Percentiles rank a stretch among this genome's conserved stretches.
These are phyloP conservation scores for Elgaria multicarinata DNA, from an alignment of 2,113 vertebrate genomes.

Conservation along the genomic window DNA sequence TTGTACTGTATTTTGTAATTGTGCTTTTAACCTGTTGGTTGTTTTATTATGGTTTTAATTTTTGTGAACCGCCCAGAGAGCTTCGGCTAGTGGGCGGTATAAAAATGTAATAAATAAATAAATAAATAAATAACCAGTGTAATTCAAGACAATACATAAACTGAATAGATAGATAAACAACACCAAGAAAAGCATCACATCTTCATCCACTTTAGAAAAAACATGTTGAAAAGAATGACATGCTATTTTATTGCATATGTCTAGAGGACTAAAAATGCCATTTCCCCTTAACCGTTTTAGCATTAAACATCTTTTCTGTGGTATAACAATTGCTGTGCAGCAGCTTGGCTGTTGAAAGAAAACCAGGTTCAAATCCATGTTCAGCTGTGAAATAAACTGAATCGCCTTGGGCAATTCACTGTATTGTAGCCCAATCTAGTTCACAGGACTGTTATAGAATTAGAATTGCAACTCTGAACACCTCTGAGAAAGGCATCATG, in stretches of 20 bases:
- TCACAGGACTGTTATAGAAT: neutral
- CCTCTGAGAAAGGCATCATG: neutral
- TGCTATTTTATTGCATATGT: neutral
- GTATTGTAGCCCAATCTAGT: neutral
- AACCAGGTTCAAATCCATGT: neutral
- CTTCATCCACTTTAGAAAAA: neutral
- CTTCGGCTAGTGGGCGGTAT: too few relatives aligned
- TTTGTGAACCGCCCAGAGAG: too few relatives aligned
- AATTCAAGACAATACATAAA: neutral
- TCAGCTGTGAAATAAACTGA: neutral
- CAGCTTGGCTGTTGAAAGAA: neutral
- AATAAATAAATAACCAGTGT: too few relatives aligned
- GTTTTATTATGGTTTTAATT: too few relatives aligned
- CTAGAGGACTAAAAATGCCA: conserved; percentile 35
- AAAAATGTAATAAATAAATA: too few relatives aligned
- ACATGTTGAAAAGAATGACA: neutral
- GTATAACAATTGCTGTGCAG: neutral
- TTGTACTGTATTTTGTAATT: too few relatives aligned
- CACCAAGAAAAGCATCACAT: neutral
- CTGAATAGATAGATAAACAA: neutral
- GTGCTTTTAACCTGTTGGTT: too few relatives aligned
- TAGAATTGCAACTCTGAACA: neutral
- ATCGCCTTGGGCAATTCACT: neutral
- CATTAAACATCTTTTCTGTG: conserved; percentile 15
- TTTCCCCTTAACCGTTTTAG: conserved; percentile 26